Evolutionary conservation across 1,140 invertebrate genomes (phyloP), one percentile per base, ranked within the genome.

Genomic region (Ganaspis sp.): DNA sequence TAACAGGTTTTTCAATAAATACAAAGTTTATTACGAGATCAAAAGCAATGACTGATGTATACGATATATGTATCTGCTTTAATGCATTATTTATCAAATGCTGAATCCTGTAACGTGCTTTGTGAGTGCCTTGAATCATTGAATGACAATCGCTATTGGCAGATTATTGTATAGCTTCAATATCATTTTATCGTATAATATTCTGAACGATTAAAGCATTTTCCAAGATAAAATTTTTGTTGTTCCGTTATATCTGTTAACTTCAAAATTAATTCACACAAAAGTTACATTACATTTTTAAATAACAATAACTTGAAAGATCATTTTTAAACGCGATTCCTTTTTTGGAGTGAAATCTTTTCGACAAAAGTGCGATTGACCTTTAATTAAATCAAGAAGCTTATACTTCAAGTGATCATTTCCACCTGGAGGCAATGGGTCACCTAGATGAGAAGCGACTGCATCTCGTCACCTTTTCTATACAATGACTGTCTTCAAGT

Each of bases 391-490:
- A 26, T 15, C 26, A 58, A 58, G 54, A 58, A 58, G 21, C 54
- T 64, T 26, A 58, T 49, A 15, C 4, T 15, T 64, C 21, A 64
- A 12, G 15, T 26, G 21, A 64, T 64, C 26, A 64, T 64, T 64
- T 64, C 26, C 58, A 29, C 58, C 58, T 64, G 58, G 58, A 64
- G 58, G 58, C 58, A 29, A 64, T 64, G 58, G 54, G 58, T 64
- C 58, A 64, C 58, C 58, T 26, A 64, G 58, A 29, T 64, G 21
- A 64, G 58, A 64, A n/a, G 58, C 12, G 15, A 34, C 58, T 54
- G 9, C 12, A n/a, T 1, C 12, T 64, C 58, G 23, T 29, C 11
- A 29, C 23, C 9, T 23, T 11, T 23, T 54, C 19, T 49, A 9
- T 54, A 19, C 19, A 54, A 54, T 54, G 3, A 29, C 9, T 64